These are phyloP conservation scores for Steatornis caripensis DNA, from an alignment of 2,113 vertebrate genomes.

Conservation along the genomic window DNA sequence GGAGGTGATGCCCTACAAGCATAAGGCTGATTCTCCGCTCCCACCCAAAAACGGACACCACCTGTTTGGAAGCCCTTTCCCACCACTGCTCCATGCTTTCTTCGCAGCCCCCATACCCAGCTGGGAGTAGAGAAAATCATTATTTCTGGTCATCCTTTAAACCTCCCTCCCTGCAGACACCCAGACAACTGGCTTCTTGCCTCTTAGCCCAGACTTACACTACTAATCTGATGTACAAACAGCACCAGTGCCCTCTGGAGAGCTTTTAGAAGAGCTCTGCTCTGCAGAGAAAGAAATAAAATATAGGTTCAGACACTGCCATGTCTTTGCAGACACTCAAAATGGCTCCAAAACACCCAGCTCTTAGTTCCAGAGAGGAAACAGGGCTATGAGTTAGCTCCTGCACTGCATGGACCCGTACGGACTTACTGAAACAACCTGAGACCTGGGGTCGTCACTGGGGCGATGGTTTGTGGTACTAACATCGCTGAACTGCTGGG, in stretches of 20 bases:
- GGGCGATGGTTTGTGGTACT: neutral
- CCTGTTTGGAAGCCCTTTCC: neutral
- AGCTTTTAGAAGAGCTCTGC: neutral
- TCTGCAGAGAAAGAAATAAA: neutral
- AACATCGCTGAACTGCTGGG: neutral
- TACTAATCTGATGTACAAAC: neutral
- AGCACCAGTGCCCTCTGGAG: neutral
- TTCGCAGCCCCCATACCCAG: neutral
- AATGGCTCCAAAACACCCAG: neutral
- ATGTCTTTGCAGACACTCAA: neutral
- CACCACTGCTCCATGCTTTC: neutral
- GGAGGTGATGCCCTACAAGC: neutral
- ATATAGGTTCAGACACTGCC: neutral
- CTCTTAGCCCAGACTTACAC: neutral
- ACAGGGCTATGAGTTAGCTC: neutral
- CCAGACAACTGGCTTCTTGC: fast-evolving
- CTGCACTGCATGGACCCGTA: neutral
- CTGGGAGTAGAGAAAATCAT: neutral
- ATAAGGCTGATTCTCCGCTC: neutral
- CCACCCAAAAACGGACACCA: neutral
- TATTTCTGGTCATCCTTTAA: neutral
- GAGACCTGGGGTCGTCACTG: neutral
- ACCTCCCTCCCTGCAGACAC: neutral
- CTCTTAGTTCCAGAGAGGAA: neutral
- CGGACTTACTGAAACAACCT: neutral